These are phyloP conservation scores for Scomberomorus guttatus DNA, from an alignment of 2,797 vertebrate genomes.

Conservation along the genomic window DNA sequence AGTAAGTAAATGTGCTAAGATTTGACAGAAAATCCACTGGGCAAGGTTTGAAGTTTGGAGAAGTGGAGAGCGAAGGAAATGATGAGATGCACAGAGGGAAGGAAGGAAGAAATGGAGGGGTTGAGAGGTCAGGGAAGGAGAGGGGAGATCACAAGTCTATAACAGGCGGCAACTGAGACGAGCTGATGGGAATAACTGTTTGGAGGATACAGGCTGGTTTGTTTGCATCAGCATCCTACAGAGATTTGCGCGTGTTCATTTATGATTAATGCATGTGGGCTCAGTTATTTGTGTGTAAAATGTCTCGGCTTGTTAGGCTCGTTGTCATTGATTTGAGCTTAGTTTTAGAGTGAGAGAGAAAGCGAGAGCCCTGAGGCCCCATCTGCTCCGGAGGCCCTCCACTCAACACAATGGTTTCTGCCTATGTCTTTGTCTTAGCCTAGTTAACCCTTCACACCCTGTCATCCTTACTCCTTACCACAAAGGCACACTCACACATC, in stretches of 20 bases:
- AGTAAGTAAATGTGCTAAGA: constrained; percentile 9
- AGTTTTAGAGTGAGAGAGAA: not conserved
- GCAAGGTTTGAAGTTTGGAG: constrained; percentile 11
- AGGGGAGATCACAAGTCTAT: constrained; percentile 36
- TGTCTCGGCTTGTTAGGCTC: constrained; percentile 37
- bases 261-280: constrained; percentile 54
- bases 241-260: constrained; percentile 41
- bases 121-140: constrained; percentile 34
- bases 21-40: not conserved
- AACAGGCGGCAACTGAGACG: constrained; percentile 63
- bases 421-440: constrained; percentile 83
- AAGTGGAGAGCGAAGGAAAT: constrained; percentile 17
- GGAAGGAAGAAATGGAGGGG: not conserved
- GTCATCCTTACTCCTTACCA: constrained; percentile 64
- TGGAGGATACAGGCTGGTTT: constrained; percentile 20
- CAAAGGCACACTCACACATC: constrained; percentile 47
- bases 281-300: constrained; percentile 53
- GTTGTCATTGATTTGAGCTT: constrained; percentile 46
- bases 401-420: constrained; percentile 77
- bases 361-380: constrained; percentile 58
- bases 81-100: constrained; percentile 1
- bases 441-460: constrained; percentile 83
- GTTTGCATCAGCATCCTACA: constrained; percentile 53
- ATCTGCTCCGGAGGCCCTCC: constrained; percentile 78
- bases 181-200: constrained; percentile 59